Percentiles rank a stretch among this genome's conserved stretches.
Conservation (phyloP, 2,113 vertebrate genomes). For the Todiramphus chloris region DNA sequence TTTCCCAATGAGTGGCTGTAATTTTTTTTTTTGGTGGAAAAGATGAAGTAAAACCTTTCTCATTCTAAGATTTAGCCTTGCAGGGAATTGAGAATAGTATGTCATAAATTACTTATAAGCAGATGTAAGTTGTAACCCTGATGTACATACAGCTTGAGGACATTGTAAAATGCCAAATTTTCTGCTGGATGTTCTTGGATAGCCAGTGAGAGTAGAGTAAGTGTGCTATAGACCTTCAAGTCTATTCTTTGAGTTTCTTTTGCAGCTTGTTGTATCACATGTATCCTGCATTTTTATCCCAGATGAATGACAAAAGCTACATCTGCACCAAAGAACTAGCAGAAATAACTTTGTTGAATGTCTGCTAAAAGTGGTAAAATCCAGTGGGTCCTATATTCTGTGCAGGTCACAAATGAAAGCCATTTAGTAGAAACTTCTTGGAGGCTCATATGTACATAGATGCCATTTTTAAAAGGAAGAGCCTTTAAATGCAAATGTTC, state of each 20-base stretch:
- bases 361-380: not conserved
- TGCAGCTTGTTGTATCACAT: not conserved
- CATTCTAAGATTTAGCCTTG: not conserved
- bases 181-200: not conserved
- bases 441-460: not conserved
- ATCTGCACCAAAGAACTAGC: not conserved
- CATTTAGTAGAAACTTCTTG: not conserved
- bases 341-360: not conserved
- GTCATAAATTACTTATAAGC: not conserved
- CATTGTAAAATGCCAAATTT: not conserved
- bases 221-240: not conserved
- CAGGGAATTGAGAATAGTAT: not conserved
- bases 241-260: not conserved
- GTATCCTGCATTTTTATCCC: not conserved
- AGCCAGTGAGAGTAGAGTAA: not conserved
- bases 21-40: not conserved
- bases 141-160: not conserved
- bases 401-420: not conserved
- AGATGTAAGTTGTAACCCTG: not conserved
- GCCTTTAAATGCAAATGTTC: not conserved
- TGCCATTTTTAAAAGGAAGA: not conserved
- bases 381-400: not conserved
- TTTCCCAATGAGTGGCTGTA: not conserved
- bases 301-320: not conserved
- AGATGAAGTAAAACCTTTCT: not conserved